Conservation (phyloP, 2,888 invertebrate genomes). For the Macroteleia sp. region DNA sequence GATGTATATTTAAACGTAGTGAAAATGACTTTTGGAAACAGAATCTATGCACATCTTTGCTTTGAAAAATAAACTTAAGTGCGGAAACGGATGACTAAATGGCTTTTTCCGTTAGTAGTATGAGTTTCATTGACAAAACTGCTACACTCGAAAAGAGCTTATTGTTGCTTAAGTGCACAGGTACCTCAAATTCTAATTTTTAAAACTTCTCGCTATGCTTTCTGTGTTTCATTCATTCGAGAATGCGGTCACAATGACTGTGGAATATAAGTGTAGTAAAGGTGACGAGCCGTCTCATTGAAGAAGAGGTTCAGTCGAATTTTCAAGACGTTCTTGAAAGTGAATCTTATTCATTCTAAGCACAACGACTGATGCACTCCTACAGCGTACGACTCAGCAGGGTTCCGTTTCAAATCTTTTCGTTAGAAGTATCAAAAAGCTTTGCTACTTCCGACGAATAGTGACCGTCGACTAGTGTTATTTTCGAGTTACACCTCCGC, state of each 20-base stretch:
- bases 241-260: conserved; percentile 59
- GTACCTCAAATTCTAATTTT: conserved; percentile 28
- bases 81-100: conserved; percentile 74
- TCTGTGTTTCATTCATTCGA: conserved; percentile 60
- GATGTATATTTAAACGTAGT: conserved; percentile 17
- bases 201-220: conserved; percentile 73
- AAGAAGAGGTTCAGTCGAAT: conserved; percentile 43
- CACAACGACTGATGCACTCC: conserved; percentile 35
- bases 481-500: conserved; percentile 18
- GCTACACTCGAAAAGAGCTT: conserved; percentile 67
- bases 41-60: conserved; percentile 73
- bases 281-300: conserved; percentile 59
- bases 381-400: conserved; percentile 65
- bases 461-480: conserved; percentile 4
- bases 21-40: conserved; percentile 49
- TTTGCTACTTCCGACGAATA: conserved; percentile 13
- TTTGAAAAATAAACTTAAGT: conserved; percentile 71
- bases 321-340: conserved; percentile 59
- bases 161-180: conserved; percentile 79
- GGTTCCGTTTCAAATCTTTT: conserved; percentile 64
- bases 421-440: conserved; percentile 46
- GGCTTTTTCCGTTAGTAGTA: conserved; percentile 69
- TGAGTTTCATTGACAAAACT: conserved; percentile 77
- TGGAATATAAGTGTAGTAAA: conserved; percentile 47
- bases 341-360: conserved; percentile 68